Evolutionary conservation across 35 echinoderm and acorn worm species (phyloP).

Genomic region (Apostichopus japonicus): DNA sequence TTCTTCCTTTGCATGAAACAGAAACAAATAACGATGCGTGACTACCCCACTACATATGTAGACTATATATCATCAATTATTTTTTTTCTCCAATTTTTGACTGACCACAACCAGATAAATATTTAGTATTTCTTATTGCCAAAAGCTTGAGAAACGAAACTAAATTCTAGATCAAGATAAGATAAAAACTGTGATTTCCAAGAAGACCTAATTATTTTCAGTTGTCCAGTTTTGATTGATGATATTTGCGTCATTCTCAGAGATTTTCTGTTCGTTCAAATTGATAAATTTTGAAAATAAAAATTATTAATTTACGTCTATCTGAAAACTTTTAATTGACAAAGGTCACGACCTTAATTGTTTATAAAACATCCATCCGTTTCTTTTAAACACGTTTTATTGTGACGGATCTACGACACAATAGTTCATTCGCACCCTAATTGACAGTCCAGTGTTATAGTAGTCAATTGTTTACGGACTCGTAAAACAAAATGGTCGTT

Average conservation of each 20-base stretch:
- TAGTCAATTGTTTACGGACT: too few relatives aligned
- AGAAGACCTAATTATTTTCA: constrained; percentile 1
- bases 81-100: background rate
- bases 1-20: too few relatives aligned
- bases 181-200: background rate
- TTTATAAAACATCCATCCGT: background rate
- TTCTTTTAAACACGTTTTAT: background rate
- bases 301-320: background rate
- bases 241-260: too few relatives aligned
- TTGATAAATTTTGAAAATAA: too few relatives aligned
- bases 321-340: constrained; percentile 6
- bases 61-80: too few relatives aligned
- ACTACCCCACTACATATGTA: too few relatives aligned
- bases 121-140: background rate
- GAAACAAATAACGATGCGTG: too few relatives aligned
- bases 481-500: background rate
- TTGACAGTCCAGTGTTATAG: too few relatives aligned
- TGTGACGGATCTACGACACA: background rate
- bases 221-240: background rate
- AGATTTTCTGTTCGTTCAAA: too few relatives aligned
- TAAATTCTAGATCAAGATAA: background rate
- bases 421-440: too few relatives aligned
- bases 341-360: background rate
- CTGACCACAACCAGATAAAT: background rate
- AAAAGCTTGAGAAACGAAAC: background rate